phyloP scores from a whole-genome alignment of 1,140 invertebrate species.

The Sitodiplosis mosellana region DNA sequence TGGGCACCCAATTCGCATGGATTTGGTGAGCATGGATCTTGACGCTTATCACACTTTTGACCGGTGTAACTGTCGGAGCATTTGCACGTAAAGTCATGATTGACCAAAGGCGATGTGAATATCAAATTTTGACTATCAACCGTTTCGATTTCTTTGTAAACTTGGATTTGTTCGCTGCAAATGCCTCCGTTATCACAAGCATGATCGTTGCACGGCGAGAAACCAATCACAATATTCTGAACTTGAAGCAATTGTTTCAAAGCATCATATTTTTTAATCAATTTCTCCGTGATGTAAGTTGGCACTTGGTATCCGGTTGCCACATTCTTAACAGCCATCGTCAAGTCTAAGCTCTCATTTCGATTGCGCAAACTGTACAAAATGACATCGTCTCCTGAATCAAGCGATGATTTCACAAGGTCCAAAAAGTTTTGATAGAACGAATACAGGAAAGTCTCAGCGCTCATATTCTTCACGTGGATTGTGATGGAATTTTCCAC shows the following conservation, averaged over 20 bases:
- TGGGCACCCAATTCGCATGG: constrained; percentile 66
- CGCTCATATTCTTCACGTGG: constrained; percentile 49
- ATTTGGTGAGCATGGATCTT: constrained; percentile 81
- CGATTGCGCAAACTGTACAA: constrained; percentile 48
- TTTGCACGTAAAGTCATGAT: constrained; percentile 58
- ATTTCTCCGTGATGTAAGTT: constrained; percentile 37
- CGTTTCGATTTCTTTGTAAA: constrained; percentile 40
- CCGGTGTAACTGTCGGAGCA: constrained; percentile 66
- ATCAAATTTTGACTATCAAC: constrained; percentile 63
- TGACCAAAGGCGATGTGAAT: constrained; percentile 57
- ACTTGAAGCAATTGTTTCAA: constrained; percentile 41
- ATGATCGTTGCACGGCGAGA: constrained; percentile 47
- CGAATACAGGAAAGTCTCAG: constrained; percentile 50
- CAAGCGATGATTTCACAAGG: constrained; percentile 40
- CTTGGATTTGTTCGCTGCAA: constrained; percentile 51
- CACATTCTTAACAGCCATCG: constrained; percentile 38
- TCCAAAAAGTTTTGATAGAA: constrained; percentile 56
- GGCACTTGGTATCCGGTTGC: constrained; percentile 35
- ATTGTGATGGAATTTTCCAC: constrained; percentile 67
- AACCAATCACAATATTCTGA: constrained; percentile 38
- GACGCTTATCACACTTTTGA: constrained; percentile 56
- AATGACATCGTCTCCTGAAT: constrained; percentile 39
- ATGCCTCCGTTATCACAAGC: constrained; percentile 57
- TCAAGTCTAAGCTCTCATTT: constrained; percentile 43
- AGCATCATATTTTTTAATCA: constrained; percentile 40